Evolutionary conservation across 2,888 invertebrate genomes (phyloP).

Genomic region (Rotaria macrura): DNA sequence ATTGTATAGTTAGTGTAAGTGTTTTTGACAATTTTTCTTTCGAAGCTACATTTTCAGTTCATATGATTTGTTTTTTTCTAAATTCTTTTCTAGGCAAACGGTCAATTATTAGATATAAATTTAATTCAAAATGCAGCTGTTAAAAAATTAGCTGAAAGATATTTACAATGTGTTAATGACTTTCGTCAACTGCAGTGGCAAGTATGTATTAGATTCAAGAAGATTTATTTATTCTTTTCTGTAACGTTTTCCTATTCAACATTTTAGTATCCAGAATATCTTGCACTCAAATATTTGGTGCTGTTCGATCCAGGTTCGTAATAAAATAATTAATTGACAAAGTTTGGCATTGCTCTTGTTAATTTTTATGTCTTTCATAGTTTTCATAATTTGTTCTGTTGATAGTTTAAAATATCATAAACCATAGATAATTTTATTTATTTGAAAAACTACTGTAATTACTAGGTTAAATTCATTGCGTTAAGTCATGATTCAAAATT

Average conservation of each 20-base stretch:
- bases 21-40: neutral
- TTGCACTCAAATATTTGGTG: constrained; percentile 33
- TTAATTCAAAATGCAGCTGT: constrained; percentile 29
- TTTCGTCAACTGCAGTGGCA: constrained; percentile 24
- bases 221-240: neutral
- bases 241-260: too few relatives aligned
- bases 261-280: constrained; percentile 29
- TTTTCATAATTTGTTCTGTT: too few relatives aligned
- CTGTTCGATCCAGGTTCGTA: constrained; percentile 31
- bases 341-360: too few relatives aligned
- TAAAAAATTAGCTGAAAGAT: constrained; percentile 27
- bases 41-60: too few relatives aligned
- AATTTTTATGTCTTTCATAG: too few relatives aligned
- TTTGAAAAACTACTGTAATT: too few relatives aligned
- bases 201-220: neutral
- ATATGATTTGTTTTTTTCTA: too few relatives aligned
- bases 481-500: too few relatives aligned
- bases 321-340: too few relatives aligned
- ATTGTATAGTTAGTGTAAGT: constrained; percentile 16
- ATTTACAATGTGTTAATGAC: constrained; percentile 31
- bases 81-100: constrained; percentile 18
- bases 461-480: too few relatives aligned
- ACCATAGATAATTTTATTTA: too few relatives aligned
- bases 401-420: too few relatives aligned
- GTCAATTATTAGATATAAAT: constrained; percentile 26